Base-by-base conservation (phyloP, 2,888 invertebrate species). In the Melangyna quadrimaculata region DNA sequence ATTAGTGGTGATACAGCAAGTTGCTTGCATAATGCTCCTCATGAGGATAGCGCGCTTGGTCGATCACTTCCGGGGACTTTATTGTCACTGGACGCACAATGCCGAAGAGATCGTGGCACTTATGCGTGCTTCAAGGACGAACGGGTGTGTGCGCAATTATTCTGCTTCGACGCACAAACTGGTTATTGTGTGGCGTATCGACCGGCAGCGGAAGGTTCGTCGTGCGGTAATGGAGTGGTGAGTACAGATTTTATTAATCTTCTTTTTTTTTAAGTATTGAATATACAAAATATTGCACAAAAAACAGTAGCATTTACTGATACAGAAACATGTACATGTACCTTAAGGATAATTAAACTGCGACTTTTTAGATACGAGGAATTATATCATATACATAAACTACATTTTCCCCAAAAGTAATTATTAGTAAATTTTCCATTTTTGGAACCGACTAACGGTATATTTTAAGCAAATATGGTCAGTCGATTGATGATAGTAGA, bases 181-280 rank as follows among this genome's bases (percentile, higher is more conserved):
- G 98, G 98, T 29, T 98, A 98, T 93, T 98, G 98, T 93, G 98
- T 98, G 81, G 98, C 98, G 78, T 98, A 98, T 93, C 94, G 98
- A 89, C 98, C 98, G 17, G 98, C 98, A 14, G 98, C 98, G 1
- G 98, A 98, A 92, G 98, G 98, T 35, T 98, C 98, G 32, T 95
- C 97, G 0, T 98, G 98, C 91, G 98, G 98, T 63, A 97, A 97
- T 92, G 97, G 97, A 92, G 96, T 97, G 95, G 98, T 97, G 93
- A 93, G 90, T 89, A 22, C 4, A 48, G 14, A 37, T n/a, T n/a
- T n/a, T 6, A 32, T 32, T 5, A 32, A 32, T 32, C 9, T 32
- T 32, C 9, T 27, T 27, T 27, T 27, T 27, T n/a, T n/a, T n/a
- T n/a, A n/a, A n/a, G n/a, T n/a, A n/a, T n/a, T n/a, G n/a, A n/a